Conservation (phyloP, 2,888 invertebrate genomes). For the Aricia artaxerxes region DNA sequence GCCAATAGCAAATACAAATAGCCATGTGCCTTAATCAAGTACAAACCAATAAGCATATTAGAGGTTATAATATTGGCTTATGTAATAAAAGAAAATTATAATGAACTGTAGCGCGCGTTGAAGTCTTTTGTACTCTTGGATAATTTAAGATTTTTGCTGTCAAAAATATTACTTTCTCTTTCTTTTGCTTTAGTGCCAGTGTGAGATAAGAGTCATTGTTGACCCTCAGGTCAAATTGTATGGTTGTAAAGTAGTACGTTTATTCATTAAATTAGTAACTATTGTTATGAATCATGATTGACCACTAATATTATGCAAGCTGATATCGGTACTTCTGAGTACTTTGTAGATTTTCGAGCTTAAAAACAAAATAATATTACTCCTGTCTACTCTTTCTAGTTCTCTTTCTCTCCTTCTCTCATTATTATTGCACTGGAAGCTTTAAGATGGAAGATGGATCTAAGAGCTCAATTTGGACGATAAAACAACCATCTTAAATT, state of each 20-base stretch:
- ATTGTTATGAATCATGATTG: not conserved
- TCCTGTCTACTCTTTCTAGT: too few species aligned
- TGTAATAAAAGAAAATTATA: constrained; percentile 6
- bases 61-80: not conserved
- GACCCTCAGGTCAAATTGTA: not conserved
- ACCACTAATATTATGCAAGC: too few species aligned
- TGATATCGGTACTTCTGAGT: too few species aligned
- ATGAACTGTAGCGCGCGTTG: not conserved
- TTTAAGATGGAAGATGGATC: too few species aligned
- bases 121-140: constrained; percentile 10
- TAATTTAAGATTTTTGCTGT: constrained; percentile 1
- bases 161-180: not conserved
- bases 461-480: too few species aligned
- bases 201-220: not conserved
- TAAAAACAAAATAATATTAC: too few species aligned
- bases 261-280: not conserved
- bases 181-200: not conserved
- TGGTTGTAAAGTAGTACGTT: too few species aligned
- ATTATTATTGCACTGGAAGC: too few species aligned
- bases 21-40: not conserved
- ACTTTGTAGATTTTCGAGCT: too few species aligned
- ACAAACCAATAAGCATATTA: not conserved
- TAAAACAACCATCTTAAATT: too few species aligned
- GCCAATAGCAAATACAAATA: too few species aligned
- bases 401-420: too few species aligned